These are phyloP conservation scores for Urocyon cinereoargenteus DNA, from an alignment of 2,797 vertebrate species.

Conservation along the genomic window DNA sequence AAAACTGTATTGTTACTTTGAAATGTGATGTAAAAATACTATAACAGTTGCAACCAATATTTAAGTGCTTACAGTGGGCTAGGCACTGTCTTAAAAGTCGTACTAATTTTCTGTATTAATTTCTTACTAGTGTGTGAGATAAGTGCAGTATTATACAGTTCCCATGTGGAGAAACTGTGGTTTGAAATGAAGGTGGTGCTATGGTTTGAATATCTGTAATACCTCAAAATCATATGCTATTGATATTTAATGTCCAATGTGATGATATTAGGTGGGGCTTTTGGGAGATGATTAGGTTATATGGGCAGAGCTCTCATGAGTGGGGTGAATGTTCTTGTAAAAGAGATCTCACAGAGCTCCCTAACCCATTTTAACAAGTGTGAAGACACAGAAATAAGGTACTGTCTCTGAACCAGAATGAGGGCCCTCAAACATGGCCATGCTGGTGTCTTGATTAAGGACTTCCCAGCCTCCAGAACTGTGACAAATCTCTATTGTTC, in stretches of 20 bases:
- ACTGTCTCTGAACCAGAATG: background rate
- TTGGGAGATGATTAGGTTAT: background rate
- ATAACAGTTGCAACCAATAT: background rate
- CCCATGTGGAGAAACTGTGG: background rate
- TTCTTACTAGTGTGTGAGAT: background rate
- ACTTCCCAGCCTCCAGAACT: background rate
- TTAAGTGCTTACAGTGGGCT: background rate
- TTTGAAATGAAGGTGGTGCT: background rate
- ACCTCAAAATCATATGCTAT: background rate
- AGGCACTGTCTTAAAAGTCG: background rate
- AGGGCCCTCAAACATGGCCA: background rate
- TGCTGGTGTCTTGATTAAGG: background rate
- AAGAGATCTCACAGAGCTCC: background rate
- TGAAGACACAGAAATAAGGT: background rate
- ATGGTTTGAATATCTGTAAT: background rate
- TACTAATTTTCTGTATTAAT: background rate
- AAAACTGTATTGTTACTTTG: background rate
- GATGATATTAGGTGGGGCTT: background rate
- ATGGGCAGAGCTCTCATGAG: background rate
- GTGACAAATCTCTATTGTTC: background rate
- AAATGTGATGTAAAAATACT: background rate
- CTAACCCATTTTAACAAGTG: background rate
- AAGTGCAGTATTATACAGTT: background rate
- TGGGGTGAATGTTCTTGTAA: background rate
- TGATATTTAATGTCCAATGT: background rate